Percentiles rank a stretch among this genome's conserved stretches.
phyloP scores from a whole-genome alignment of 1,140 invertebrate species.

The Drosophila trapezifrons region DNA sequence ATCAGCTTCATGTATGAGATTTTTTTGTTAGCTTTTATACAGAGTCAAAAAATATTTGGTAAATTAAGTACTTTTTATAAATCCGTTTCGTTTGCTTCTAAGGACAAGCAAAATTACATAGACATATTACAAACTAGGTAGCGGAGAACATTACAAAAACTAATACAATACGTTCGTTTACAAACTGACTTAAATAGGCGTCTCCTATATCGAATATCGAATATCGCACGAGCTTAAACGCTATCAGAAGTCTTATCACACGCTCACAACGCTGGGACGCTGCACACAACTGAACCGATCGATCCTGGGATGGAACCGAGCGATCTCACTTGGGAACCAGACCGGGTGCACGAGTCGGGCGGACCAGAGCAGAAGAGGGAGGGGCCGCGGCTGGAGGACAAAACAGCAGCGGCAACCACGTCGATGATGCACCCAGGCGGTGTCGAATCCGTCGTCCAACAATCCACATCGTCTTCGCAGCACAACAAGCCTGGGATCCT shows the following conservation, averaged over 20 bases:
- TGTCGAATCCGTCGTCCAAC: slow-evolving; percentile 38
- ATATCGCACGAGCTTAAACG: slow-evolving; percentile 66
- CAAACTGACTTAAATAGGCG: slow-evolving; percentile 78
- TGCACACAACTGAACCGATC: slow-evolving; percentile 37
- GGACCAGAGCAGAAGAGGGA: slow-evolving; percentile 79
- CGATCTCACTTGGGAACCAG: slow-evolving; percentile 50
- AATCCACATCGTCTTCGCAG: slow-evolving; percentile 45
- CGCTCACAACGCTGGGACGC: slow-evolving; percentile 62
- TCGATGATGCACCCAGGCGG: slow-evolving; percentile 70
- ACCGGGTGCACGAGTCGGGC: slow-evolving; percentile 76
- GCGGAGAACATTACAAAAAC: slow-evolving; percentile 72
- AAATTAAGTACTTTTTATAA: slow-evolving; percentile 83
- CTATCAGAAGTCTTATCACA: slow-evolving; percentile 81
- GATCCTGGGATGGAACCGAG: neutral
- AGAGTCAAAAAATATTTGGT: slow-evolving; percentile 78
- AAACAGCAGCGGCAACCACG: slow-evolving; percentile 78
- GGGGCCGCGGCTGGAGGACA: slow-evolving; percentile 78
- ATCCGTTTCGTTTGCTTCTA: slow-evolving; percentile 74
- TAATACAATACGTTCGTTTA: slow-evolving; percentile 80
- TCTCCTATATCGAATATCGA: slow-evolving; percentile 50
- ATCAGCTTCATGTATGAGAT: slow-evolving; percentile 72
- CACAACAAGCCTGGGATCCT: slow-evolving; percentile 51
- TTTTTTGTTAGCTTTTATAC: slow-evolving; percentile 63
- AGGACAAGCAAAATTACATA: slow-evolving; percentile 62
- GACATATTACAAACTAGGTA: slow-evolving; percentile 68